These are phyloP conservation scores for Polylopha cassiicola DNA, from an alignment of 2,888 invertebrate genomes.

Conservation along the genomic window DNA sequence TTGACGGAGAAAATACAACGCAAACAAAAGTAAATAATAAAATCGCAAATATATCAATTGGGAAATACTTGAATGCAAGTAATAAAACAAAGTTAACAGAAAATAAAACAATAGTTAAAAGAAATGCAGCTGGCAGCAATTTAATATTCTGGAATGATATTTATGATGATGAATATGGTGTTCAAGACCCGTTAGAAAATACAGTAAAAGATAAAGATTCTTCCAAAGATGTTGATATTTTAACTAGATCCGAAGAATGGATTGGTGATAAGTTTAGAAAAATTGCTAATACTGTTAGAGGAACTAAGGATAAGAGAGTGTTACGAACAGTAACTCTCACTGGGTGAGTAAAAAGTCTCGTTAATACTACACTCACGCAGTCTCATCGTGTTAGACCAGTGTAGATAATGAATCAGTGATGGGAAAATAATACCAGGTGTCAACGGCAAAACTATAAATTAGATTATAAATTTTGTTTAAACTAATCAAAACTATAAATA, in stretches of 20 bases:
- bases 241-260: slow-evolving; percentile 50
- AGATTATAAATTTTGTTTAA: too few relatives aligned
- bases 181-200: slow-evolving; percentile 43
- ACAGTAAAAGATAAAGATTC: slow-evolving; percentile 35
- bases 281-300: slow-evolving; percentile 35
- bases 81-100: slow-evolving; percentile 5
- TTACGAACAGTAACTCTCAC: too few relatives aligned
- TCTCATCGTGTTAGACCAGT: too few relatives aligned
- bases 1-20: background rate
- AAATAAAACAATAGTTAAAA: slow-evolving; percentile 44
- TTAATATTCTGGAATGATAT: slow-evolving; percentile 60
- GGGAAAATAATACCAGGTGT: too few relatives aligned
- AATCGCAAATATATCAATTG: slow-evolving; percentile 4
- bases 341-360: too few relatives aligned
- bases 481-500: too few relatives aligned
- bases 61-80: too few relatives aligned
- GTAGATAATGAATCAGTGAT: too few relatives aligned
- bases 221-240: slow-evolving; percentile 31
- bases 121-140: slow-evolving; percentile 41
- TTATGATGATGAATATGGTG: slow-evolving; percentile 63
- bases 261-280: slow-evolving; percentile 46
- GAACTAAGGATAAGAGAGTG: slow-evolving; percentile 6
- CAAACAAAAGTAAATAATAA: background rate
- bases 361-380: too few relatives aligned
- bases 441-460: too few relatives aligned